These are phyloP conservation scores for Stegostoma tigrinum DNA, from an alignment of 2,113 vertebrate genomes.

Conservation along the genomic window DNA sequence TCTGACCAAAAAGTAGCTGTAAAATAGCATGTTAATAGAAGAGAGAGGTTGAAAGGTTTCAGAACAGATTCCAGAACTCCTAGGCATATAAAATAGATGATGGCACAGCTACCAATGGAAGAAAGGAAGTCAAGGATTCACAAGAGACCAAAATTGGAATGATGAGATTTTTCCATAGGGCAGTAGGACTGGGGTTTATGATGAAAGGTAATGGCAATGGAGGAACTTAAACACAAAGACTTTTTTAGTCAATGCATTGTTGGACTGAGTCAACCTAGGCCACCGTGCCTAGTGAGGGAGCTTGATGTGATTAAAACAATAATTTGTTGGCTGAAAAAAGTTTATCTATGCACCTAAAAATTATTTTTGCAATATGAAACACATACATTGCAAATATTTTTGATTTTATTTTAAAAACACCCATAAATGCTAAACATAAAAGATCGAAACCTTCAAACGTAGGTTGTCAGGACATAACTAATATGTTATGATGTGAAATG, in stretches of 20 bases:
- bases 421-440: not conserved
- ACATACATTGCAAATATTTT: not conserved
- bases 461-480: slow-evolving; percentile 2
- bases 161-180: not conserved
- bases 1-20: not conserved
- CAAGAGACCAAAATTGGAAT: not conserved
- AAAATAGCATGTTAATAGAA: not conserved
- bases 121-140: not conserved
- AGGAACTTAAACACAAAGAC: not conserved
- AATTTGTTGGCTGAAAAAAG: not conserved
- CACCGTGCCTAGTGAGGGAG: not conserved
- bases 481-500: not conserved
- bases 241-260: not conserved
- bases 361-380: not conserved
- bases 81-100: no score
- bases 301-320: not conserved
- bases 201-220: not conserved
- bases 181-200: not conserved
- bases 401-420: not conserved
- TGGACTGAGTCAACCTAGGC: not conserved
- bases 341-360: not conserved
- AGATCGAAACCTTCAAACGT: not conserved
- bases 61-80: not conserved
- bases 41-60: not conserved
- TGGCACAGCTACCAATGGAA: not conserved